Percentiles rank a stretch among this genome's conserved stretches.
phyloP scores from a whole-genome alignment of 2,797 vertebrate genomes.

The Aythya fuligula region DNA sequence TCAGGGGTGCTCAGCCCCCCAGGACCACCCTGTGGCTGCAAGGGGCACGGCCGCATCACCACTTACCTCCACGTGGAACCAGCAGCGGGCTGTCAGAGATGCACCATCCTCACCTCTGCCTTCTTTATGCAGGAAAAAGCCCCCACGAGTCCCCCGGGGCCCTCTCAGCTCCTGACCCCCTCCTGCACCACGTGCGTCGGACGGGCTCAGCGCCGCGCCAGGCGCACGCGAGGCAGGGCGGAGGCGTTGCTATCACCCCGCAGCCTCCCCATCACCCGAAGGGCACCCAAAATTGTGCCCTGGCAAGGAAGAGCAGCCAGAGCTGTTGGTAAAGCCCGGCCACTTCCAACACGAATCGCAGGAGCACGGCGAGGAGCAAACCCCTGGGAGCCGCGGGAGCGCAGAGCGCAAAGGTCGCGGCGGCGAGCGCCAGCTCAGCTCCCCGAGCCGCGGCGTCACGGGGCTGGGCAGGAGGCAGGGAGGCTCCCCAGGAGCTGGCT shows the following conservation, averaged over 20 bases:
- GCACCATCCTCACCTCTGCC: rapidly evolving
- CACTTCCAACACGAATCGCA: rapidly evolving
- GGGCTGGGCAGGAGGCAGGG: neutral
- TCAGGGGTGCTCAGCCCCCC: neutral
- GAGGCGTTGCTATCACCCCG: neutral
- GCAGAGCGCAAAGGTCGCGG: neutral
- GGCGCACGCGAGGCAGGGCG: neutral
- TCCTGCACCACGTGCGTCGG: neutral
- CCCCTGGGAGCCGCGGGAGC: neutral
- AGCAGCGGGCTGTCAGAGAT: neutral
- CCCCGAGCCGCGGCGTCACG: rapidly evolving
- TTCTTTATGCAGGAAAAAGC: neutral
- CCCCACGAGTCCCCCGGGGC: neutral
- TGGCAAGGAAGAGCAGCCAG: rapidly evolving
- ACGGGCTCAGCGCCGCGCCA: neutral
- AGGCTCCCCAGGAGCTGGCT: neutral
- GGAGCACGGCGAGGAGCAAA: neutral
- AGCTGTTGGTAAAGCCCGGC: neutral
- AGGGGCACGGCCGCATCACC: rapidly evolving
- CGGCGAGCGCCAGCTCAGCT: neutral
- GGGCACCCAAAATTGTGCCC: neutral
- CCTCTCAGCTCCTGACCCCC: neutral
- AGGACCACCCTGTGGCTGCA: rapidly evolving
- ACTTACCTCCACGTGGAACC: rapidly evolving
- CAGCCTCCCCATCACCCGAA: neutral